phyloP scores from a whole-genome alignment of 2,888 invertebrate species.

The Thalpophila matura region DNA sequence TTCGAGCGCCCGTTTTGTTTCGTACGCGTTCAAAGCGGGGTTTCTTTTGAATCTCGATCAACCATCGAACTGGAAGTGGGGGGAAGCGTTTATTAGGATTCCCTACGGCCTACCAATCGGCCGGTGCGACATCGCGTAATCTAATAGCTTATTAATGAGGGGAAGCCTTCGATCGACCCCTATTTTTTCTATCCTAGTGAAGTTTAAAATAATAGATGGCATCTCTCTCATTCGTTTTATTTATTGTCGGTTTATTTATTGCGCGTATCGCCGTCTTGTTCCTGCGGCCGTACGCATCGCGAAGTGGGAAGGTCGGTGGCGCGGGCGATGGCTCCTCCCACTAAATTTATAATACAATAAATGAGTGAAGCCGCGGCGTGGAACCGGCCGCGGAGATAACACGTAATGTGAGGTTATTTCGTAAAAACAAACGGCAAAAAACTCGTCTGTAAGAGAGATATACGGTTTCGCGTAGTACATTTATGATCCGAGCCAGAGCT shows the following conservation, averaged over 20 bases:
- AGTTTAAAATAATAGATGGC: constrained; percentile 84
- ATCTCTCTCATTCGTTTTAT: constrained; percentile 77
- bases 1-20: constrained; percentile 89
- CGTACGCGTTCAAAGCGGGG: constrained; percentile 86
- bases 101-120: constrained; percentile 89
- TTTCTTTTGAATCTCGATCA: constrained; percentile 90
- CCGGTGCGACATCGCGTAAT: constrained; percentile 87
- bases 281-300: constrained; percentile 72
- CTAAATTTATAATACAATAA: constrained; percentile 89
- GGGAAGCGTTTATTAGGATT: constrained; percentile 89
- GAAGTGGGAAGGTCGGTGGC: constrained; percentile 85
- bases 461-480: constrained; percentile 82
- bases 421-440: constrained; percentile 88
- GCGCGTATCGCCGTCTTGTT: constrained; percentile 84
- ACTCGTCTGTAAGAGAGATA: constrained; percentile 80
- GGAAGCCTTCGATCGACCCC: constrained; percentile 86
- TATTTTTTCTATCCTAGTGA: constrained; percentile 88
- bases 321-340: constrained; percentile 86
- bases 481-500: constrained; percentile 82
- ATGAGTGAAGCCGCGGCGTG: constrained; percentile 82
- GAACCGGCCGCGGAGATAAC: constrained; percentile 85
- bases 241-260: constrained; percentile 74
- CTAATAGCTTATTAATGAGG: constrained; percentile 91
- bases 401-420: constrained; percentile 86
- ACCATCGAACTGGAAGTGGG: constrained; percentile 89